Evolutionary conservation across 1,140 invertebrate species (phyloP), one percentile per base, ranked within the genome.

Genomic region (Venturia canescens): DNA sequence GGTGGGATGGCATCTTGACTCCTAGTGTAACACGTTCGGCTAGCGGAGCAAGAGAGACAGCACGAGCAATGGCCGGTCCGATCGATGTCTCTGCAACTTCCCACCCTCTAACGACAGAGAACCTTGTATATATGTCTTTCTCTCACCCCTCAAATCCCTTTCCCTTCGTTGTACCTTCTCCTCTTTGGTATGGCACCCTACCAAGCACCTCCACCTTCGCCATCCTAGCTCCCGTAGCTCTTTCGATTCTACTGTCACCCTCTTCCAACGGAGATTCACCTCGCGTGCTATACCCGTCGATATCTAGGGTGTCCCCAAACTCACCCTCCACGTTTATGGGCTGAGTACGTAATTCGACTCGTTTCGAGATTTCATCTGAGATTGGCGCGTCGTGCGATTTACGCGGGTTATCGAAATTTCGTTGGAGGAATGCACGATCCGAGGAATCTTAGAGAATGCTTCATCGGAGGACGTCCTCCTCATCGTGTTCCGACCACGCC

Each of bases 31-130:
- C 70, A 31, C 16, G 23, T 3, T 26, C 3, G 23, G 23, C 7
- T 26, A 26, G 29, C 23, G 15, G 66, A 69, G 66, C 31, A 9
- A 69, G 29, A 34, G 66, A 16, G 26, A 27, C 1, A 69, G 86
- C 87, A 87, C 89, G 90, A 90, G 89, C 90, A 90, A 91, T 91
- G 90, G 90, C 90, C 90, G 90, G 89, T 86, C 89, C 88, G 90
- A 91, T 91, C 90, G 91, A 92, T 92, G 91, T 92, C 90, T 91
- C 90, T 88, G 88, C 89, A 90, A 90, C 88, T 90, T 90, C 89
- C 90, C 89, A 88, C 87, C 88, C 89, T 88, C 86, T 81, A 23
- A 18, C 34, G 53, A 60, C 26, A 76, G 5, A 76, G 50, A 76
- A 86, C 86, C 75, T 79, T 76, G 79, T 82, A 15, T 13, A 27